phyloP scores from a whole-genome alignment of 1,140 invertebrate genomes.

The Ylistrum balloti region DNA sequence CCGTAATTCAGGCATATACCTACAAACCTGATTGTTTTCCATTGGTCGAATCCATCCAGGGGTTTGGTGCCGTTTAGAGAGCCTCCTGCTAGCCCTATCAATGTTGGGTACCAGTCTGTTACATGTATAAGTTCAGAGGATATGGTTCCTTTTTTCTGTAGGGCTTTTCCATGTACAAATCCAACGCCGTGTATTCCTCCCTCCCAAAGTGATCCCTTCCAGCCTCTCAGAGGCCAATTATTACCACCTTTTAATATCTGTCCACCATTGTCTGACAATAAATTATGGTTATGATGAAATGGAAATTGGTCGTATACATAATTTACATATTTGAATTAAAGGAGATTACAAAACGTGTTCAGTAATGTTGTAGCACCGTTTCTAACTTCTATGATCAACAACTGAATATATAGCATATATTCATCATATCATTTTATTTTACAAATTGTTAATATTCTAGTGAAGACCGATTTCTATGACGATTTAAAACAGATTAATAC shows the following conservation, averaged over 20 bases:
- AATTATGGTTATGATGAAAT: too few species aligned
- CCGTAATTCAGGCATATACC: neutral
- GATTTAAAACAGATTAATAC: too few species aligned
- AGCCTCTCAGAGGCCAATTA: slow-evolving; percentile 83
- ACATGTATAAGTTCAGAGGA: slow-evolving; percentile 73
- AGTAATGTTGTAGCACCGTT: too few species aligned
- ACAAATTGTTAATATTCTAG: too few species aligned
- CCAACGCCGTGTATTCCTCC: slow-evolving; percentile 81
- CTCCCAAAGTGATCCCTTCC: slow-evolving; percentile 84
- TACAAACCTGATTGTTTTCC: slow-evolving; percentile 75
- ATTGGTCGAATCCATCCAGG: slow-evolving; percentile 77
- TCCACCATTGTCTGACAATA: slow-evolving; percentile 81
- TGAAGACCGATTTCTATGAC: too few species aligned
- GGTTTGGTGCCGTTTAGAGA: slow-evolving; percentile 70
- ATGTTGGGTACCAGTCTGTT: slow-evolving; percentile 75
- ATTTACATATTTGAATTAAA: too few species aligned
- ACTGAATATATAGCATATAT: too few species aligned
- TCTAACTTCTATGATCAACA: too few species aligned
- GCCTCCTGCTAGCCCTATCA: slow-evolving; percentile 73
- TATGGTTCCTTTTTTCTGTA: slow-evolving; percentile 64
- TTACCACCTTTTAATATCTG: slow-evolving; percentile 80
- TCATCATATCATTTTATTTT: too few species aligned
- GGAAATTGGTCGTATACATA: too few species aligned
- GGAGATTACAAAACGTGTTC: too few species aligned
- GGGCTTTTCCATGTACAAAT: slow-evolving; percentile 68